A percentile compares a stretch with the other conserved stretches of the same genome.
Conservation (phyloP, 2,797 vertebrate species). For the Spinus olivaceus region DNA sequence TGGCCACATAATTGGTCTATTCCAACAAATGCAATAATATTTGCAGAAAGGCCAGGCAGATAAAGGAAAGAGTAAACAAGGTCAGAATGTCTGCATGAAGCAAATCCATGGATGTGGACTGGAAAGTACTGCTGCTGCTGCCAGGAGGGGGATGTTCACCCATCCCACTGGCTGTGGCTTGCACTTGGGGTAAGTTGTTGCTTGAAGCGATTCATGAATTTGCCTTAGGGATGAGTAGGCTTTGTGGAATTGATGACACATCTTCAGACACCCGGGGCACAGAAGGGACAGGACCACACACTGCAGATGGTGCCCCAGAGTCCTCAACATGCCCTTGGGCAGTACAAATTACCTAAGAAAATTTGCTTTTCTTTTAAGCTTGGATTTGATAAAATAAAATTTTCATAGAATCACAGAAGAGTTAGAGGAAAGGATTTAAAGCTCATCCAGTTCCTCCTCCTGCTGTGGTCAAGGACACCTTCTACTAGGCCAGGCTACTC, state of each 20-base stretch:
- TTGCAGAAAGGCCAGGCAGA: conserved; percentile 6
- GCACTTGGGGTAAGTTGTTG: accelerated
- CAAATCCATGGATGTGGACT: not conserved
- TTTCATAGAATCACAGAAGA: not conserved
- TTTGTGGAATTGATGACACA: not conserved
- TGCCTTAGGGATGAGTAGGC: not conserved
- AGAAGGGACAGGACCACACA: not conserved
- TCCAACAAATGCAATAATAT: conserved; percentile 36
- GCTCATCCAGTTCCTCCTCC: not conserved
- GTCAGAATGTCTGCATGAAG: not conserved
- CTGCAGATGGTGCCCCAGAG: accelerated
- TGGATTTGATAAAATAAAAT: not conserved
- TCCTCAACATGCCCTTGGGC: not conserved
- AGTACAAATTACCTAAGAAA: not conserved
- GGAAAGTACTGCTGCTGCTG: not conserved
- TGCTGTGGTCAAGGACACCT: not conserved
- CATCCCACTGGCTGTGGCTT: not conserved
- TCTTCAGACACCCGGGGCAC: accelerated
- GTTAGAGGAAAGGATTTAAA: not conserved
- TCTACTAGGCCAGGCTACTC: not conserved
- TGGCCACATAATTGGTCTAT: not conserved
- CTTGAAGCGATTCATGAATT: not conserved
- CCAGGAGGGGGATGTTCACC: not conserved
- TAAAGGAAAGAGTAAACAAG: conserved; percentile 44
- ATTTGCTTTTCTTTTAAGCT: not conserved